Percentiles rank a stretch among this genome's conserved stretches.
These are phyloP conservation scores for Balaeniceps rex DNA, from an alignment of 2,113 vertebrate species.

Conservation along the genomic window DNA sequence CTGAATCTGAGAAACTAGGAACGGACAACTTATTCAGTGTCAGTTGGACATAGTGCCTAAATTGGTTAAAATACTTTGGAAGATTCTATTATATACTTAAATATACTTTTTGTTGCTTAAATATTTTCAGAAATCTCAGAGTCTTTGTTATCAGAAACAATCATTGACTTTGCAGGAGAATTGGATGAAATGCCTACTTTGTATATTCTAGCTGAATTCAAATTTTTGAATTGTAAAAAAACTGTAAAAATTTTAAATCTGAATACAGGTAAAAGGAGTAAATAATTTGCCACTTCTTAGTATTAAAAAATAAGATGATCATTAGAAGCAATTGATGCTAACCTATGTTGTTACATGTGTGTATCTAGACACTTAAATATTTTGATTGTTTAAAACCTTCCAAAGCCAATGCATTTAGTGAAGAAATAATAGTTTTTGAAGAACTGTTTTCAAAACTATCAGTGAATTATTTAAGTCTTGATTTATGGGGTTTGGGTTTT, in stretches of 20 bases:
- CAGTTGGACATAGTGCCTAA: neutral
- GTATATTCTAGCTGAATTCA: neutral
- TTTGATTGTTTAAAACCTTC: neutral
- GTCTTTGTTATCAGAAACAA: neutral
- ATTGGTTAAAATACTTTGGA: neutral
- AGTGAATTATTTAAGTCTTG: neutral
- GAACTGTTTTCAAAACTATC: neutral
- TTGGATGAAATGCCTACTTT: neutral
- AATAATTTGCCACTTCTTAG: neutral
- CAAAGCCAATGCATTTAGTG: neutral
- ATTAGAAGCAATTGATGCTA: neutral
- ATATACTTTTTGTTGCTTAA: neutral
- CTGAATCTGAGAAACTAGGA: neutral
- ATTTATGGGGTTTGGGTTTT: neutral
- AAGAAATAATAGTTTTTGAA: neutral
- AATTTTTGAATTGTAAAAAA: too few species aligned
- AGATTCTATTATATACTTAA: neutral
- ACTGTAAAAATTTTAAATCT: too few species aligned
- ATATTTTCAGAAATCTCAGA: neutral
- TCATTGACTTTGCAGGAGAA: neutral
- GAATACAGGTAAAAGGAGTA: neutral
- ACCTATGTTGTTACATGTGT: neutral
- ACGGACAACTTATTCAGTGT: neutral
- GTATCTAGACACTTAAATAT: neutral
- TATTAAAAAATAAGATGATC: neutral